Percentiles rank a stretch among this genome's conserved stretches.
Evolutionary conservation across 2,113 vertebrate species (phyloP).

Genomic region (Symphodus melops): DNA sequence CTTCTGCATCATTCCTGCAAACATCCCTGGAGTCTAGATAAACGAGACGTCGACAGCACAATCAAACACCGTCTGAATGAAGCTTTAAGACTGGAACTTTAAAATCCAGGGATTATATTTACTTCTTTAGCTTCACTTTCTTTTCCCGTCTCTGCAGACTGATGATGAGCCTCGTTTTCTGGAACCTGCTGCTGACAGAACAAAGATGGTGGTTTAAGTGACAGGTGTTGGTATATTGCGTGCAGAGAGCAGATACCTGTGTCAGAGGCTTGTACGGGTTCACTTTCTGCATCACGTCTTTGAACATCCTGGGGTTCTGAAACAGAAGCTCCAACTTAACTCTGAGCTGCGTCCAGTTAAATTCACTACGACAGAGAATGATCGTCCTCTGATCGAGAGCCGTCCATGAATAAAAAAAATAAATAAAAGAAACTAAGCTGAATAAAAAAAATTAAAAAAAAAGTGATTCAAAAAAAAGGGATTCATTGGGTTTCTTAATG

Average conservation of each 20-base stretch:
- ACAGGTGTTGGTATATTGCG: too few relatives aligned
- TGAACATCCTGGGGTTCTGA: constrained; percentile 64
- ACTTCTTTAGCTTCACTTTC: constrained; percentile 50
- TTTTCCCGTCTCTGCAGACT: constrained; percentile 8
- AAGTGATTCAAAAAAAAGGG: too few relatives aligned
- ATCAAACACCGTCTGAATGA: too few relatives aligned
- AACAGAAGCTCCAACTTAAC: constrained; percentile 10
- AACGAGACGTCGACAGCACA: background rate
- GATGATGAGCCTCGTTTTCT: constrained; percentile 1
- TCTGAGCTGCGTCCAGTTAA: too few relatives aligned
- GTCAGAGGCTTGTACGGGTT: constrained; percentile 64
- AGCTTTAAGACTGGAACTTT: background rate
- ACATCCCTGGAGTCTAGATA: constrained; percentile 57
- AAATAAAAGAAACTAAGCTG: too few relatives aligned
- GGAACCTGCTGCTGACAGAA: constrained; percentile 23
- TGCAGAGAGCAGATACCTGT: constrained; percentile 36
- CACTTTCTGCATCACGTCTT: constrained; percentile 64
- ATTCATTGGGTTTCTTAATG: background rate
- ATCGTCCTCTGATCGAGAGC: too few relatives aligned
- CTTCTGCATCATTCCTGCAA: constrained; percentile 71
- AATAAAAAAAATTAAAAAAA: too few relatives aligned
- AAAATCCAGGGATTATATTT: background rate
- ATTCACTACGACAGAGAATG: too few relatives aligned
- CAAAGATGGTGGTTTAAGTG: too few relatives aligned
- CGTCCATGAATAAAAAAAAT: too few relatives aligned